Evolutionary conservation across 2,888 invertebrate genomes (phyloP), one percentile per base, ranked within the genome.

Genomic region (Pristionchus mayeri): DNA sequence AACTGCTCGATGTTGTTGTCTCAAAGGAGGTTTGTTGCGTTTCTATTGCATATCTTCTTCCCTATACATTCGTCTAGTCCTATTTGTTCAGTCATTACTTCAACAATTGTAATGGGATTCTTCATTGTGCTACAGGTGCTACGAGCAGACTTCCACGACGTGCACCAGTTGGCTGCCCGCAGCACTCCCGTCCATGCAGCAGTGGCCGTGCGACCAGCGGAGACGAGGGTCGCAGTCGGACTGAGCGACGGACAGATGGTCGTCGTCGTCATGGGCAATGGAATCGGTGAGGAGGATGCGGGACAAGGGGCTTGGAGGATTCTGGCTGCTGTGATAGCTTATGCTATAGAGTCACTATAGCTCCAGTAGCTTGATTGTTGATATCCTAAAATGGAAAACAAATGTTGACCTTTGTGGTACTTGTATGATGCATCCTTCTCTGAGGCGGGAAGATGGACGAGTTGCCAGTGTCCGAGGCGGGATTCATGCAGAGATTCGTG

Each of bases 181-280:
- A 37, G 71, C 24, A 37, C 37, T 24, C 83, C 83, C n/a, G 27
- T 30, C 16, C 71, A 52, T 6, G 83, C 83, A 4, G 71, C 83
- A 40, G 83, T 83, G 13, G 67, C 71, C 37, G 24, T 37, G 2
- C 71, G 71, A 44, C 54, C 52, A 16, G 54, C 30, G 1, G 52
- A 71, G n/a, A 54, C 71, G 24, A 60, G 83, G 24, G 54, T 71
- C 16, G 83, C 83, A 2, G 67, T 71, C 37, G 34, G 34, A n/a
- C 13, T 83, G 44, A 67, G 71, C 18, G 83, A 83, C 24, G 83
- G 83, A 71, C 71, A 83, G 16, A 24, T 83, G 40, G 83, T 83
- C 37, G 18, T 83, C 44, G 83, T 83, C 6, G 21, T n/a, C 48
- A 67, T 83, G 50, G 37, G 24, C 13, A 71, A 67, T 50, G 48